phyloP scores from a whole-genome alignment of 2,113 vertebrate genomes.

The Sebastes fasciatus region DNA sequence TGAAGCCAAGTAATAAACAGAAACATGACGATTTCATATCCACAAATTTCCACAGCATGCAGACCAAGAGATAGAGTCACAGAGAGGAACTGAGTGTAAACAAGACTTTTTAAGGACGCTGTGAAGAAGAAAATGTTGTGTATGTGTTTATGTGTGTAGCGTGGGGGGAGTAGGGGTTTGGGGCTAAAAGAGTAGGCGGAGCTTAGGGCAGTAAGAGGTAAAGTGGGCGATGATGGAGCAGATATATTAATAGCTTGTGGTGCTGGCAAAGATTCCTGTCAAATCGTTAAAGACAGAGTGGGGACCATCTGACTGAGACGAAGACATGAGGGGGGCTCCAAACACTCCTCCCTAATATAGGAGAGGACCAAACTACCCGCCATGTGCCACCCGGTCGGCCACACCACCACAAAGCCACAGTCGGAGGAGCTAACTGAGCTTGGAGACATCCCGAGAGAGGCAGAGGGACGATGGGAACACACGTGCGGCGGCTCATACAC shows the following conservation, averaged over 20 bases:
- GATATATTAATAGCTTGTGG: slow-evolving; percentile 63
- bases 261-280: slow-evolving; percentile 67
- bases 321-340: slow-evolving; percentile 44
- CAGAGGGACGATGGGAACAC: slow-evolving; percentile 52
- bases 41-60: slow-evolving; percentile 65
- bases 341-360: slow-evolving; percentile 60
- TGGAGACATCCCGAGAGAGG: slow-evolving; percentile 39
- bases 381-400: slow-evolving; percentile 49
- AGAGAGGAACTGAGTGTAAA: slow-evolving; percentile 43
- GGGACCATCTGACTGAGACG: slow-evolving; percentile 49
- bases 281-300: slow-evolving; percentile 66
- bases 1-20: slow-evolving; percentile 74
- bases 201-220: slow-evolving; percentile 34
- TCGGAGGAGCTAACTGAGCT: slow-evolving; percentile 17
- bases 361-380: slow-evolving; percentile 47
- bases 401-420: slow-evolving; percentile 47
- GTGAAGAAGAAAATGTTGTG: slow-evolving; percentile 20
- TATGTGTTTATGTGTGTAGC: slow-evolving; percentile 6
- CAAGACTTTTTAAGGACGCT: slow-evolving; percentile 40
- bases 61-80: slow-evolving; percentile 54
- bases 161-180: slow-evolving; percentile 7
- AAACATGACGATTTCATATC: slow-evolving; percentile 76
- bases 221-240: slow-evolving; percentile 33
- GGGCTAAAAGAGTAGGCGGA: slow-evolving; percentile 34
- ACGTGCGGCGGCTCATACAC: slow-evolving; percentile 54